Base-by-base conservation (phyloP, 2,888 invertebrate species). In the Amphipoea lucens region DNA sequence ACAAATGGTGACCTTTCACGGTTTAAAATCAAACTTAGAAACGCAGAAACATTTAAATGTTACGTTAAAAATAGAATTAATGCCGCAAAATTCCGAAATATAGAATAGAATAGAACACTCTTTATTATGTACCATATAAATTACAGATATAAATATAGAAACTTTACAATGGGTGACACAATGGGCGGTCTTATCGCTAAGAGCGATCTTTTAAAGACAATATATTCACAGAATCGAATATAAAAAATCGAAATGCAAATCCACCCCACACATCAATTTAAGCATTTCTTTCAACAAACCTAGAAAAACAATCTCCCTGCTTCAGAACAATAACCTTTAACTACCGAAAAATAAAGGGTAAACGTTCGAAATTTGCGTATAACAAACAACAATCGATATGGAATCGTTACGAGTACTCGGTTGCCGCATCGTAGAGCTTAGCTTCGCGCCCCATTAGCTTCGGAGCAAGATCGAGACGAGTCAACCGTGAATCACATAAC, bases 321-420 rank as follows among this genome's bases (percentile, higher is more conserved):
- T 71, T 4, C 14, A 51, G 67, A 45, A 78, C 3, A 72, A 51
- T 66, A 36, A 78, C 40, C 54, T 12, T 11, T 67, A 74, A 45
- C 12, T 12, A n/a, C 42, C 4, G 2, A 23, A 63, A 76, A 85
- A 76, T 85, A 40, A 76, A 74, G 36, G 29, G 4, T 65, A 65
- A 63, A 42, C 14, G 36, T 42, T 66, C 36, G 14, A 66, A 74
- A 85, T 69, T 85, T 62, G 60, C 48, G 29, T 73, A 17, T 63
- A 67, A 60, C 69, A 75, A 75, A 74, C 29, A 48, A 66, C 62
- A 87, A 81, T 87, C 87, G 79, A 87, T 81, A 75, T 76, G 29
- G 66, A 87, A 84, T 84, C 87, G 78, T 81, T 68, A 78, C 66
- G 76, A 87, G 81, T 72, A 68, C 68, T 87, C 87, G 87, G 79